Evolutionary conservation across 2,797 vertebrate genomes (phyloP), one percentile per base, ranked within the genome.

Genomic region (Cephalopachus bancanus): DNA sequence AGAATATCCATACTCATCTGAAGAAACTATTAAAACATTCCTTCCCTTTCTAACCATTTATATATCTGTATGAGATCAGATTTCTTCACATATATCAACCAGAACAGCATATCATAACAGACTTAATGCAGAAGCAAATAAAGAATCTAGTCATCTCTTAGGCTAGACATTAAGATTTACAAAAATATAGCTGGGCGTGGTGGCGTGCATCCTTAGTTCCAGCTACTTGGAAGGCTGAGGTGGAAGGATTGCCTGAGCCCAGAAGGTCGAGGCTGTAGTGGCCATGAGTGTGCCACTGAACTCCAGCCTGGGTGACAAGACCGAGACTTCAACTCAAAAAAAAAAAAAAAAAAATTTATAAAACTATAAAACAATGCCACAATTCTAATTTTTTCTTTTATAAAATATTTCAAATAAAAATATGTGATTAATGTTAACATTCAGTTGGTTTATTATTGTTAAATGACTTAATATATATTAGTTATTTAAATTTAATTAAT

Each of bases 351-450:
- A 44, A 37, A 37, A 37, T 37, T 44, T 44, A 44, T 44, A 93
- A 91, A 91, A 83, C 33, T 72, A 15, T 37, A 91, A 90, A 90
- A 84, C 75, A 59, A 81, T 81, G 14, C 3, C 26, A 84, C 16
- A 76, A 37, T 91, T 86, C 60, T 84, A 3, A 83, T 6, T 59
- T 92, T 80, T 93, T 92, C 55, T 67, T 83, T 90, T 67, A 28
- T 53, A 83, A 81, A 97, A 89, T 55, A 76, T 17, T 75, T 92
- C 91, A 85, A 60, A 60, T 78, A 69, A 96, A 97, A 94, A 91
- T 62, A 72, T 65, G 16, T 64, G 71, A 83, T 51, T 75, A 28
- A 78, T 55, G 26, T 14, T 94, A 91, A 75, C 7, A 79, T 72
- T 3, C 20, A 93, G 67, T 74, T 8, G 22, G 15, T 10, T 81